phyloP scores from a whole-genome alignment of 2,113 vertebrate species.

The Centropus bengalensis region DNA sequence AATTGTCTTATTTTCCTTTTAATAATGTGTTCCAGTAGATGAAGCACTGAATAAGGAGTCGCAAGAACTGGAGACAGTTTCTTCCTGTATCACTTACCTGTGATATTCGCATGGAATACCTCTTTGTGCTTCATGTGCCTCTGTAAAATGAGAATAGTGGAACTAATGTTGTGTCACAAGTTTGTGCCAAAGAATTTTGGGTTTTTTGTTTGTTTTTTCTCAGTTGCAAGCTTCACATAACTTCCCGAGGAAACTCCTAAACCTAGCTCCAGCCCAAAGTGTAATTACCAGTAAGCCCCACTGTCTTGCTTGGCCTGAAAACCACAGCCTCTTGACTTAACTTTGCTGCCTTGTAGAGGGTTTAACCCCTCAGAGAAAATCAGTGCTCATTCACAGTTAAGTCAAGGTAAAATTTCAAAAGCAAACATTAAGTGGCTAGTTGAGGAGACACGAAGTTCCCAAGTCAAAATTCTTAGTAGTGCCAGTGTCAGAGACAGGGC shows the following conservation, averaged over 20 bases:
- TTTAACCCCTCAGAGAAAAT: slow-evolving; percentile 43
- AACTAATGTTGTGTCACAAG: background rate
- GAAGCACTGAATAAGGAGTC: background rate
- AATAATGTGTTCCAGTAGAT: background rate
- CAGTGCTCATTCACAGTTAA: background rate
- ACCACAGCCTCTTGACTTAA: background rate
- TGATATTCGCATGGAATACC: background rate
- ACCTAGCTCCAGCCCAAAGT: background rate
- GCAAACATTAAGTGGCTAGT: background rate
- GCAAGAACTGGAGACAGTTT: background rate
- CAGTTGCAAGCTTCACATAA: background rate
- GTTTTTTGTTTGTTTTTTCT: background rate
- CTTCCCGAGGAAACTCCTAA: background rate
- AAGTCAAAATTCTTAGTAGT: background rate
- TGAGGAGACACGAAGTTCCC: background rate
- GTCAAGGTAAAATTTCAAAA: background rate
- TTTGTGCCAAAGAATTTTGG: background rate
- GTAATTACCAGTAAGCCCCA: background rate
- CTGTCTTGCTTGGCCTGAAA: background rate
- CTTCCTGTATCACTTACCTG: background rate
- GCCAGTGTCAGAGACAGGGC: background rate
- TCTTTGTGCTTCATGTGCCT: background rate
- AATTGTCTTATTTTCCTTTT: background rate
- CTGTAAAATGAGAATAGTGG: background rate
- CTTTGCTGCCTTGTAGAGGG: background rate